Conservation (phyloP, 2,888 invertebrate species). For the Eucriotettix oculatus region DNA sequence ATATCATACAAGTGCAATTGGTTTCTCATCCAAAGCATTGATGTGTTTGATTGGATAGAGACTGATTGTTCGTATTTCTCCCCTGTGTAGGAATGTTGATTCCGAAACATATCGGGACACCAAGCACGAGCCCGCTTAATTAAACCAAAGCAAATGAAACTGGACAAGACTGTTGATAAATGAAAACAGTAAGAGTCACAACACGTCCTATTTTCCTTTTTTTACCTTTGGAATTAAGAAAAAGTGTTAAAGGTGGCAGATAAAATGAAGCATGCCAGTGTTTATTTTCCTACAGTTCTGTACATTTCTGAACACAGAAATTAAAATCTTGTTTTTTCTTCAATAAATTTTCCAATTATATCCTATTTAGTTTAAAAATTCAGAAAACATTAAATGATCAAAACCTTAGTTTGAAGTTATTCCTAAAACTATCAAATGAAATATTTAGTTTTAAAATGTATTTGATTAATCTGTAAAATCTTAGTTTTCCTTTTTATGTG, state of each 20-base stretch:
- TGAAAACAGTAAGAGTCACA: slow-evolving; percentile 4
- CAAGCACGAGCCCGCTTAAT: slow-evolving; percentile 11
- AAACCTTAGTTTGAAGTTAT: no score
- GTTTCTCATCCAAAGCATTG: background rate
- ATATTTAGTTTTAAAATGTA: no score
- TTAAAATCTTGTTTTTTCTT: no score
- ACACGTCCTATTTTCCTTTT: background rate
- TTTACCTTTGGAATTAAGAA: background rate
- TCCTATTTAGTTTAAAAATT: no score
- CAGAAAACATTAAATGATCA: no score
- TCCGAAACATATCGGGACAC: slow-evolving; percentile 10
- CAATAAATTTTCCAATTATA: no score
- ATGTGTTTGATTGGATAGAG: background rate
- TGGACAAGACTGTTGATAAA: slow-evolving; percentile 4
- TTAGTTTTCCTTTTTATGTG: no score
- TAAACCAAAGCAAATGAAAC: slow-evolving; percentile 2
- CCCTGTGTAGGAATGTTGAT: slow-evolving; percentile 11
- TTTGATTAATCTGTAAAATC: no score
- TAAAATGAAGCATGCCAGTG: background rate
- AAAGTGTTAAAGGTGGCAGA: background rate
- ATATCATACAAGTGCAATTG: background rate
- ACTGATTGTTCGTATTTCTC: slow-evolving; percentile 4
- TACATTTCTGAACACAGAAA: no score
- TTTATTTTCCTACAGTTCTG: no score
- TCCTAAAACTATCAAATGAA: no score